Evolutionary conservation across 2,113 vertebrate genomes (phyloP).

Genomic region (Lepisosteus oculatus): DNA sequence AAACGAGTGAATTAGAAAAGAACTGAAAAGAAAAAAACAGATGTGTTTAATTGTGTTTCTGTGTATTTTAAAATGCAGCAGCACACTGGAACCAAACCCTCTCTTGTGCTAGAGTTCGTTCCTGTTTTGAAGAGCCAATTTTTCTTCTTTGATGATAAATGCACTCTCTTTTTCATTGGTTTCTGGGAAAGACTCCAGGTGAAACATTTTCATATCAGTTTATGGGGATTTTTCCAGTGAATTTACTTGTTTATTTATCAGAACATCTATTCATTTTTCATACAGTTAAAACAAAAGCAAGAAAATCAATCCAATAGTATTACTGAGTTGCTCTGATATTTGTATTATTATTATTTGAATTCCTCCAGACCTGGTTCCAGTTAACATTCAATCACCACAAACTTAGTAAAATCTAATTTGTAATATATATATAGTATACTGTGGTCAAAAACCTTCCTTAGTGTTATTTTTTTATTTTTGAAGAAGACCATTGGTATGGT

Average conservation of each 20-base stretch:
- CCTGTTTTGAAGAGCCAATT: not conserved
- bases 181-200: slow-evolving; percentile 20
- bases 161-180: not conserved
- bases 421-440: too few species aligned
- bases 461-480: too few species aligned
- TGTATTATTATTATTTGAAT: slow-evolving; percentile 8
- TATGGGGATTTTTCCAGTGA: slow-evolving; percentile 8
- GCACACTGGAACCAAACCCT: too few species aligned
- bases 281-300: slow-evolving; percentile 3
- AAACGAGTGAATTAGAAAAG: not conserved
- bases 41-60: too few species aligned
- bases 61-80: too few species aligned
- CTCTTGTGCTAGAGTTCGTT: not conserved
- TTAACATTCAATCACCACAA: too few species aligned
- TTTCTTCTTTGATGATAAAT: slow-evolving; percentile 15
- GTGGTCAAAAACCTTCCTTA: too few species aligned
- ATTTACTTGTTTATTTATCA: slow-evolving; percentile 22
- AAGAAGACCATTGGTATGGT: too few species aligned
- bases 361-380: not conserved
- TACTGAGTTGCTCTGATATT: not conserved
- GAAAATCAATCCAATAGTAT: not conserved
- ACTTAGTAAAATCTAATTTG: too few species aligned
- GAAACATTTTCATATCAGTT: slow-evolving; percentile 14
- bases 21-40: too few species aligned
- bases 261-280: slow-evolving; percentile 17